Base-by-base conservation (phyloP, 2,797 vertebrate genomes). In the Kryptolebias ocellatus region DNA sequence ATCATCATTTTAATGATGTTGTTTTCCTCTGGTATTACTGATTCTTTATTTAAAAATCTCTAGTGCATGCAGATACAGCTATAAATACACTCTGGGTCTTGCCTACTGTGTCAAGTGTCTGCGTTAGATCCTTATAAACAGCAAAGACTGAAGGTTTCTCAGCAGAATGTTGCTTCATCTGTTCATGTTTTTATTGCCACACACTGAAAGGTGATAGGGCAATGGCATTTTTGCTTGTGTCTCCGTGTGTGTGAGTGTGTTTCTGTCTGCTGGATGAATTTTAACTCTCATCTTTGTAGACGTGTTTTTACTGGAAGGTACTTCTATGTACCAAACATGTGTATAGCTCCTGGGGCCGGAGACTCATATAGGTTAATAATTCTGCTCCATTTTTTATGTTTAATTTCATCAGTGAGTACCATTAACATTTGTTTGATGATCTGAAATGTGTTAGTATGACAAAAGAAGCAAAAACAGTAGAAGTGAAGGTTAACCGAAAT, bases 301-400 rank as follows among this genome's bases (percentile, higher is more conserved):
- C 2, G 31, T 34, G 34, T 34, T 34, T 34, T 34, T 34, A 34
- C 34, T 34, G 34, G 4, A 34, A 34, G 1, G 7, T 34, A 34
- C 31, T 34, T 34, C 31, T 3, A 34, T 34, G 31, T 34, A 34
- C 9, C 1, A 7, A 34, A 6, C 1, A 9, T 34, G 9, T 34
- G 1, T 34, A 34, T 9, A 34, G 34, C 20, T 24, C 1, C 20
- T 24, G 20, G 20, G 20, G 20, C 78, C 63, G 54, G 66, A 75
- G 67, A 44, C 78, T 81, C 81, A 79, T 63, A 76, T 65, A 85
- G 85, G 88, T 89, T 91, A 89, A 90, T 89, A 86, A 88, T 69
- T 80, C 72, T 84, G 81, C 20, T 24, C 20, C 20, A 1, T 24
- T 24, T 24, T 24, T 24, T 1, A 24, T 24, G 20, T 24, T 24